phyloP scores from a whole-genome alignment of 2,797 vertebrate genomes.

The Enteromius viviparus region DNA sequence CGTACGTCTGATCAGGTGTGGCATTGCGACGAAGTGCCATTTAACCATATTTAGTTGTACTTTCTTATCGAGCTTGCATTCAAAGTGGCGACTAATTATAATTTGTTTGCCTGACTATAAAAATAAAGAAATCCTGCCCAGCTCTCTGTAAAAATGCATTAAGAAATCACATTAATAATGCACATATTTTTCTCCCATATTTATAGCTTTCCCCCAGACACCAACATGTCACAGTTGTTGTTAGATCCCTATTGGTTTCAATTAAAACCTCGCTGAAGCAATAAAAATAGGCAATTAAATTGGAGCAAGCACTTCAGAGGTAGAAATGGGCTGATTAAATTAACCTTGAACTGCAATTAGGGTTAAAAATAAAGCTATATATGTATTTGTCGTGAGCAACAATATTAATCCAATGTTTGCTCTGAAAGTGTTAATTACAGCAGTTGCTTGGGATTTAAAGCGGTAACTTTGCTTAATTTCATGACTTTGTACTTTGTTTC shows the following conservation, averaged over 20 bases:
- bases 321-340: constrained; percentile 85
- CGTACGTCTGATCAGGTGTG: constrained; percentile 46
- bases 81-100: constrained; percentile 38
- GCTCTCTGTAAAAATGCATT: constrained; percentile 73
- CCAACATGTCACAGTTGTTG: constrained; percentile 86
- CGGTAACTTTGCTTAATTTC: constrained; percentile 17
- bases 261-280: constrained; percentile 85
- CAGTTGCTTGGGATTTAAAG: constrained; percentile 1
- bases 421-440: constrained; percentile 30
- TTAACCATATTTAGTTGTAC: constrained; percentile 26
- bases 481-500: constrained; percentile 30
- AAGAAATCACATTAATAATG: constrained; percentile 84
- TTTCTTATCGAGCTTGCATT: constrained; percentile 30
- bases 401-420: constrained; percentile 56
- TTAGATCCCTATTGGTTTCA: constrained; percentile 86
- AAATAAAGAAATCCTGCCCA: constrained; percentile 34
- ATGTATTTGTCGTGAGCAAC: constrained; percentile 74
- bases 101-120: constrained; percentile 39
- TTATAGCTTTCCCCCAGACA: constrained; percentile 85
- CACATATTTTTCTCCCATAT: constrained; percentile 84
- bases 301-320: constrained; percentile 84
- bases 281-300: constrained; percentile 89
- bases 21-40: constrained; percentile 39
- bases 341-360: constrained; percentile 85
- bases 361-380: constrained; percentile 80